phyloP scores from a whole-genome alignment of 37 sponge, comb jelly and placozoan genomes.

The Spongia lamella region DNA sequence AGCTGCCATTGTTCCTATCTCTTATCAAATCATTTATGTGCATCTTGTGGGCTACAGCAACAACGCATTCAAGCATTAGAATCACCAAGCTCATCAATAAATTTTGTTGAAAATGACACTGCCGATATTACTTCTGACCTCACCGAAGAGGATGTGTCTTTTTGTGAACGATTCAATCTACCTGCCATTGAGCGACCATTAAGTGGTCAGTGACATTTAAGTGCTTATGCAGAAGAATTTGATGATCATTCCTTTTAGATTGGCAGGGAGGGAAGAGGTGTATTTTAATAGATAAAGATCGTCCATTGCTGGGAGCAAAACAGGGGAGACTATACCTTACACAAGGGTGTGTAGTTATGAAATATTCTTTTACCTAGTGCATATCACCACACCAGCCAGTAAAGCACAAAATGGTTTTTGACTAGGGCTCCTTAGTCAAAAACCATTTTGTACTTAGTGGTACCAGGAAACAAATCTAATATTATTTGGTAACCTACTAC shows the following conservation, averaged over 20 bases:
- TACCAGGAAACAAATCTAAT: neutral
- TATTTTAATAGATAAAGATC: conserved; percentile 63
- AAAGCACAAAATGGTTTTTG: neutral
- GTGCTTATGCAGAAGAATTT: neutral
- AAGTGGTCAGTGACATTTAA: conserved; percentile 4
- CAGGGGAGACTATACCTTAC: conserved; percentile 77
- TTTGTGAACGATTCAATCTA: conserved; percentile 56
- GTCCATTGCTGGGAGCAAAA: conserved; percentile 63
- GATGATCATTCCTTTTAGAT: neutral
- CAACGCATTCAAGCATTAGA: neutral
- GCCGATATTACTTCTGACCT: neutral
- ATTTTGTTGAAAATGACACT: neutral
- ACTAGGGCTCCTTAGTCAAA: neutral
- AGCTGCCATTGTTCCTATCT: neutral
- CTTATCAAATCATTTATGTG: too few species aligned
- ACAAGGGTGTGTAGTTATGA: conserved; percentile 14
- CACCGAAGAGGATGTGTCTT: conserved; percentile 30
- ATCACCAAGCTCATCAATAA: neutral
- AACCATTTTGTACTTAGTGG: neutral
- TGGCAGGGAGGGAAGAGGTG: conserved; percentile 69
- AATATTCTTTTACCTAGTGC: neutral
- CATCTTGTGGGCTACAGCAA: neutral
- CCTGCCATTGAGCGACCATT: conserved; percentile 38
- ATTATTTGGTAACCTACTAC: too few species aligned
- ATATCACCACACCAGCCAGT: neutral